phyloP scores from a whole-genome alignment of 2,888 invertebrate species.

The Hetaerina titia region DNA sequence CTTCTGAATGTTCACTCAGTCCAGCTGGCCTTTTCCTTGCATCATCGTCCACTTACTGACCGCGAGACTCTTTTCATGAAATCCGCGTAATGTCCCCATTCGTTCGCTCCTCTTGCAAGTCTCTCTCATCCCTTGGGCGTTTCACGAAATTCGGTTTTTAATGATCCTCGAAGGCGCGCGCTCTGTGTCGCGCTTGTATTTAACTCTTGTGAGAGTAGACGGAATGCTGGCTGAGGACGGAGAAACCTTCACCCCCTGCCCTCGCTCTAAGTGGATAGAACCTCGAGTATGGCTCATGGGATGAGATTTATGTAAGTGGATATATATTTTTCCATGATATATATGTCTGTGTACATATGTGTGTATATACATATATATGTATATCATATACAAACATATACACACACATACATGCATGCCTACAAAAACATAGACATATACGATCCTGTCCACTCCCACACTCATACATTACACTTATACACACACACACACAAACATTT shows the following conservation, averaged over 20 bases:
- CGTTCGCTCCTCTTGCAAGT: not conserved
- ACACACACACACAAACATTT: too few species aligned
- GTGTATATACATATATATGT: not conserved
- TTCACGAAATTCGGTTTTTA: not conserved
- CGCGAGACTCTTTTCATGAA: not conserved
- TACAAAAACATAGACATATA: too few species aligned
- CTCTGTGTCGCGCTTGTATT: not conserved
- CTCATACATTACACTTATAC: too few species aligned
- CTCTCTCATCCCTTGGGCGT: not conserved
- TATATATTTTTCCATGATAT: too few species aligned
- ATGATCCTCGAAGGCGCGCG: not conserved
- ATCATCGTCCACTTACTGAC: not conserved
- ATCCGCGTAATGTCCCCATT: not conserved
- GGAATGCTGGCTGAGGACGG: not conserved
- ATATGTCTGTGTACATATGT: too few species aligned
- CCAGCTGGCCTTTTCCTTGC: not conserved
- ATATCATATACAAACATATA: not conserved
- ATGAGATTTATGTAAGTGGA: too few species aligned
- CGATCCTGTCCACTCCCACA: too few species aligned
- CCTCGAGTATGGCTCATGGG: too few species aligned
- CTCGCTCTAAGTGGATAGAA: too few species aligned
- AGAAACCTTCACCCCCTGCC: not conserved
- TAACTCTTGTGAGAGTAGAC: not conserved
- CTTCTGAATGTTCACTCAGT: not conserved
- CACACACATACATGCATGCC: too few species aligned